Percentiles rank a stretch among this genome's conserved stretches.
These are phyloP conservation scores for Hucho hucho DNA, from an alignment of 2,113 vertebrate genomes.

Conservation along the genomic window DNA sequence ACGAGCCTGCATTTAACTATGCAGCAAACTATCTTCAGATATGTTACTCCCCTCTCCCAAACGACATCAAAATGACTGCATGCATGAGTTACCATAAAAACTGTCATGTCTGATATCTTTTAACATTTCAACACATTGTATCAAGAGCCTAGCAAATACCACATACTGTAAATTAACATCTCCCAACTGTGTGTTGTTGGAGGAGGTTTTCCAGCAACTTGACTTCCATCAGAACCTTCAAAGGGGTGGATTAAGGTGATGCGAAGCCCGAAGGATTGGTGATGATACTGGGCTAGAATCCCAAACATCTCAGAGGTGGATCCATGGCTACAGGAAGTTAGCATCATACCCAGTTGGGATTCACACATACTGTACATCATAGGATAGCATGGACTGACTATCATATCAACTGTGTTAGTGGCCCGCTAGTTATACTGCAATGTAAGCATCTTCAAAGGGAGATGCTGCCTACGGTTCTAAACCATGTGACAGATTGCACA, in stretches of 20 bases:
- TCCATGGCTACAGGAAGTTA: neutral
- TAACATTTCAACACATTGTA: no score
- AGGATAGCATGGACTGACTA: neutral
- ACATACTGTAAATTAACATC: no score
- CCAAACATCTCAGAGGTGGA: neutral
- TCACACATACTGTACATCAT: neutral
- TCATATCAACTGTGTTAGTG: neutral
- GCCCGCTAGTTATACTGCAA: neutral
- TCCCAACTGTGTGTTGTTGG: no score
- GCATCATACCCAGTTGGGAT: neutral
- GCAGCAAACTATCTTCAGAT: neutral
- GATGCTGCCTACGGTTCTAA: neutral
- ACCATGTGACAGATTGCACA: constrained; percentile 24
- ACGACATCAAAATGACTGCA: neutral
- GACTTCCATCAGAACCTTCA: neutral
- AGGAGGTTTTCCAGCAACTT: no score
- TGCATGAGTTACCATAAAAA: neutral
- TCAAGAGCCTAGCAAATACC: no score
- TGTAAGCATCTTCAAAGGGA: neutral
- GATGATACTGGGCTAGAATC: neutral
- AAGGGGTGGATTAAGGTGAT: neutral
- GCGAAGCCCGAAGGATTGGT: neutral
- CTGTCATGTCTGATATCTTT: no score
- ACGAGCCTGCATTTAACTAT: neutral
- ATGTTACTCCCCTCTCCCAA: neutral